Evolutionary conservation across 2,113 vertebrate genomes (phyloP), one percentile per base, ranked within the genome.

Genomic region (Clinocottus analis): DNA sequence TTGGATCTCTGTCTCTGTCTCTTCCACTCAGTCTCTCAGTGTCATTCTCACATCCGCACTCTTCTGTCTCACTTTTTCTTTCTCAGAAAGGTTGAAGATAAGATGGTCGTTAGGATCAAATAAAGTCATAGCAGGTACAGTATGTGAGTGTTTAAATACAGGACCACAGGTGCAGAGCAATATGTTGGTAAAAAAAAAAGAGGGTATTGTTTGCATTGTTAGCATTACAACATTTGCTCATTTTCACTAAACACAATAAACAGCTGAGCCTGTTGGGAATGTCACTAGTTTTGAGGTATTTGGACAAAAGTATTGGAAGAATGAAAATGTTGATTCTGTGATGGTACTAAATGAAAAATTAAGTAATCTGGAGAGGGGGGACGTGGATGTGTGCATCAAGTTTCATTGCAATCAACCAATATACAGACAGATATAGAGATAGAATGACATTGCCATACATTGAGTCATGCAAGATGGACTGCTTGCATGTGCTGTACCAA

Each of bases 1-100:
- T 53, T 79, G 68, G 71, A 84, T 81, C 76, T 88, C 66, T 75
- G 72, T 84, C 68, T 80, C 71, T 79, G 79, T 89, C 88, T 72
- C 62, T 85, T 89, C 75, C 59, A 39, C 70, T 90, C 80, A 80
- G 56, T 63, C 66, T 80, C 78, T 81, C 60, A 2, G 79, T 80
- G 82, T 83, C 84, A 76, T 77, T 79, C 43, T 76, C 73, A 77
- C 85, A 71, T 85, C 71, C 8, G 13, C n/a, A 0, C 29, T 60
- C 53, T 74, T 53, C 79, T 39, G 17, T 65, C 33, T 86, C 60
- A 62, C 70, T 60, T 47, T 66, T n/a, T 47, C 31, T 39, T 31
- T 17, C 21, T 56, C 47, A 25, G 39, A 73, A 79, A 68, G 62
- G 70, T 49, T 45, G 14, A 29, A 56, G 16, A 47, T 63, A 12